Percentiles rank a stretch among this genome's conserved stretches.
phyloP scores from a whole-genome alignment of 2,113 vertebrate genomes.

The Mellivora capensis region DNA sequence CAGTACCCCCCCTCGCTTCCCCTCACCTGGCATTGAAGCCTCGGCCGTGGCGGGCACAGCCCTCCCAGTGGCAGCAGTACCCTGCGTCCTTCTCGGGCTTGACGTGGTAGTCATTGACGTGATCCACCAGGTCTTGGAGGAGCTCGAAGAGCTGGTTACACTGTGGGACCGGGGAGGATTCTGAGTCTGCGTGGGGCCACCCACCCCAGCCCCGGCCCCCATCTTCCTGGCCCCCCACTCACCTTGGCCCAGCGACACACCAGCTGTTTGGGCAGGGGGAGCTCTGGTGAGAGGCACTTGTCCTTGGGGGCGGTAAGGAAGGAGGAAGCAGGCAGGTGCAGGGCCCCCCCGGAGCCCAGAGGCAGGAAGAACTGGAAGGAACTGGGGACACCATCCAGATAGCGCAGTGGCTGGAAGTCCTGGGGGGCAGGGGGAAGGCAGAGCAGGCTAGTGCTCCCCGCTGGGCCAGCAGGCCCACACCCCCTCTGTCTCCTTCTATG shows the following conservation, averaged over 20 bases:
- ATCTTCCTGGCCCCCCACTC: conserved; percentile 35
- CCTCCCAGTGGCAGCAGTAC: conserved; percentile 99
- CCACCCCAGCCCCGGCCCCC: accelerated
- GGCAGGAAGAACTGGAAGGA: conserved; percentile 96
- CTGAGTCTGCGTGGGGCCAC: background rate
- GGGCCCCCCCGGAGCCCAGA: conserved; percentile 86
- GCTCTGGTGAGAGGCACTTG: conserved; percentile 89
- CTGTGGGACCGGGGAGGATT: conserved; percentile 74
- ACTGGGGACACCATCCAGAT: conserved; percentile 85
- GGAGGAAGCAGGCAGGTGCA: conserved; percentile 92
- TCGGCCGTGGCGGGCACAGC: conserved; percentile 94
- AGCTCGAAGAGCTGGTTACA: conserved; percentile 97
- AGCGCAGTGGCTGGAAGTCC: conserved; percentile 88
- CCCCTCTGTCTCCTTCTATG: background rate
- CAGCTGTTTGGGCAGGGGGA: conserved; percentile 93
- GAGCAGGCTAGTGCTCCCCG: background rate
- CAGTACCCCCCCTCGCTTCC: background rate
- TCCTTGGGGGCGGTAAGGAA: conserved; percentile 90
- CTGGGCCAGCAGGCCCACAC: background rate
- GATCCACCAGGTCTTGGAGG: conserved; percentile 97
- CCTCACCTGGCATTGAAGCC: conserved; percentile 96
- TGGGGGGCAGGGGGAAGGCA: conserved; percentile 46
- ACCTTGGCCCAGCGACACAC: conserved; percentile 96
- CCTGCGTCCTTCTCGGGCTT: conserved; percentile 97
- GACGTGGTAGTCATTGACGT: conserved; percentile 97